These are phyloP conservation scores for Fabriciana adippe DNA, from an alignment of 2,888 invertebrate genomes.

Conservation along the genomic window DNA sequence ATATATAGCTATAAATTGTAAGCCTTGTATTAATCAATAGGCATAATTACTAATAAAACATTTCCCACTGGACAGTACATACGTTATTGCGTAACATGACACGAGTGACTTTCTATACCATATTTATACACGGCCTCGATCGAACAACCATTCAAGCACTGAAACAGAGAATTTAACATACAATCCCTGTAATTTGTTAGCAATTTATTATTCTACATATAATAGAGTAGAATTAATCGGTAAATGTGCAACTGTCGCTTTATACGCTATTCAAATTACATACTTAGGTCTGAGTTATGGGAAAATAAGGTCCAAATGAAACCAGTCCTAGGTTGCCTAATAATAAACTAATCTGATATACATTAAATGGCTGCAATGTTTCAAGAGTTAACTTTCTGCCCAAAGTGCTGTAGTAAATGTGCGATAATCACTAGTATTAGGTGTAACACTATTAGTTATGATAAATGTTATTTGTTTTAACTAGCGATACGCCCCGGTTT, in stretches of 20 bases:
- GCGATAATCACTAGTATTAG: slow-evolving; percentile 16
- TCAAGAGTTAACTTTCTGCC: slow-evolving; percentile 7
- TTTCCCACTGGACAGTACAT: background rate
- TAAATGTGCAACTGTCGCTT: slow-evolving; percentile 10
- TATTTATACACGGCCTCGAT: slow-evolving; percentile 31
- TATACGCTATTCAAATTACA: slow-evolving; percentile 11
- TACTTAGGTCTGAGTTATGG: slow-evolving; percentile 7
- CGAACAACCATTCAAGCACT: slow-evolving; percentile 18
- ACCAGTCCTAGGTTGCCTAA: slow-evolving; percentile 12
- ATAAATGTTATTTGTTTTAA: slow-evolving; percentile 8
- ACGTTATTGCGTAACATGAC: background rate
- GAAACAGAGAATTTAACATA: slow-evolving; percentile 30
- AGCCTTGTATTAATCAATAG: background rate
- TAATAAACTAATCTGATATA: slow-evolving; percentile 14
- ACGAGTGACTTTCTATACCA: slow-evolving; percentile 26
- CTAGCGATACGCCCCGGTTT: background rate
- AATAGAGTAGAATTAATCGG: slow-evolving; percentile 8
- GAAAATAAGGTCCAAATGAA: background rate
- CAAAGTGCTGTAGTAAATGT: slow-evolving; percentile 15
- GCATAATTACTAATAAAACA: background rate
- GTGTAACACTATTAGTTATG: background rate
- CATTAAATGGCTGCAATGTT: background rate
- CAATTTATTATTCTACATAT: slow-evolving; percentile 21
- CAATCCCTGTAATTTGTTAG: slow-evolving; percentile 30
- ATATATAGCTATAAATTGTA: background rate